Evolutionary conservation across 2,113 vertebrate genomes (phyloP).

Genomic region (Argyrosomus japonicus): DNA sequence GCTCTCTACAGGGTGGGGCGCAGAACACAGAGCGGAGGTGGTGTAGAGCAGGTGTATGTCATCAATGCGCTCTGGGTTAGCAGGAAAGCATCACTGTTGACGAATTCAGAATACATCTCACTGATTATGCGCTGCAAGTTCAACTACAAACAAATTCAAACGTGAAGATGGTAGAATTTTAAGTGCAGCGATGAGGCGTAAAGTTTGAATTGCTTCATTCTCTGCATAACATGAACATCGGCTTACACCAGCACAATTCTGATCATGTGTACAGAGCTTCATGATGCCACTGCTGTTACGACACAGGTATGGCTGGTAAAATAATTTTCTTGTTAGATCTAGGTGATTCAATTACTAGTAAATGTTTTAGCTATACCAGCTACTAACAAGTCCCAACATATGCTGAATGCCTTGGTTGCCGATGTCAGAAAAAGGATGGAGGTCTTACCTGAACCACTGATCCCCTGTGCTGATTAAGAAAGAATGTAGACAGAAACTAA

Average conservation of each 20-base stretch:
- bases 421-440: background rate
- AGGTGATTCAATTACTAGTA: background rate
- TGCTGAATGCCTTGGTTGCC: background rate
- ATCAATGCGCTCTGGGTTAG: background rate
- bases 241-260: background rate
- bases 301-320: background rate
- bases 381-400: background rate
- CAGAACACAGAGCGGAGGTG: background rate
- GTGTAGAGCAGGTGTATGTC: background rate
- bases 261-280: background rate
- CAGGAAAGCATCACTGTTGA: background rate
- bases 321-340: background rate
- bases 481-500: background rate
- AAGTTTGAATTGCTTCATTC: background rate
- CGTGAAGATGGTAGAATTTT: background rate
- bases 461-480: too few relatives aligned
- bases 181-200: background rate
- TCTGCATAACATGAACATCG: background rate
- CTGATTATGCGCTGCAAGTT: background rate
- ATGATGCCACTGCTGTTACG: background rate
- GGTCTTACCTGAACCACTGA: background rate
- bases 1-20: background rate
- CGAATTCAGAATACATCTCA: background rate
- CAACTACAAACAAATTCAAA: background rate
- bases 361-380: background rate